Base-by-base conservation (phyloP, 2,797 vertebrate genomes). In the Lagocephalus sceleratus region DNA sequence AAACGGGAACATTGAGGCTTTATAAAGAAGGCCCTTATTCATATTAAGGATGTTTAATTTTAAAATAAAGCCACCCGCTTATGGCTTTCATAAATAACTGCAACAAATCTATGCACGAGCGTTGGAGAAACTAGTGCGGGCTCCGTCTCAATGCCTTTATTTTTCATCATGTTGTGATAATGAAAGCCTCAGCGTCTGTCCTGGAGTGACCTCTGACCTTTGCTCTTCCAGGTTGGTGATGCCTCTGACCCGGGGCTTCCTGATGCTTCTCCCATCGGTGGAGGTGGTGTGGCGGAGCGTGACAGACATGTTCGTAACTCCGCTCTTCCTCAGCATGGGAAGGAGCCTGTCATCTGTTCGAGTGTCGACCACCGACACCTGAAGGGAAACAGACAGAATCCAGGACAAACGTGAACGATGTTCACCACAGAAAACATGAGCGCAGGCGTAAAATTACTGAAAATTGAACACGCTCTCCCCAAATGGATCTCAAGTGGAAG, bases 261-360 rank as follows among this genome's bases (percentile, higher is more conserved):
- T 97, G 54, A 91, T 95, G 92, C 78, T 91, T 3, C 47, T 96
- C 41, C 95, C 96, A 2, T 92, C 94, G 0, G 45, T 92, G 54
- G 88, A 91, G 71, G 81, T 89, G 21, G 64, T 98, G 54, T 99
- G 97, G 95, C 92, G 81, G 71, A 94, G 85, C 44, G 59, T 94
- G 84, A 92, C 79, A 5, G 92, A 95, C 67, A 78, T 76, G 66
- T 85, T 95, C 0, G 0, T 97, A 0, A 71, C 77, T 0, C 96
- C 95, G 0, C 54, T 95, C 57, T 95, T 82, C 75, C 76, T 79
- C 19, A 97, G 95, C 52, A 20, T 91, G 23, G 93, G 93, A 20
- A 90, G 81, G 39, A 81, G 73, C 66, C 88, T 94, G 78, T 92
- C 94, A 19, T 87, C 89, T 21, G 23, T 95, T 60, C 91, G 82